phyloP scores from a whole-genome alignment of 2,888 invertebrate genomes.

The Ophonus ardosiacus region DNA sequence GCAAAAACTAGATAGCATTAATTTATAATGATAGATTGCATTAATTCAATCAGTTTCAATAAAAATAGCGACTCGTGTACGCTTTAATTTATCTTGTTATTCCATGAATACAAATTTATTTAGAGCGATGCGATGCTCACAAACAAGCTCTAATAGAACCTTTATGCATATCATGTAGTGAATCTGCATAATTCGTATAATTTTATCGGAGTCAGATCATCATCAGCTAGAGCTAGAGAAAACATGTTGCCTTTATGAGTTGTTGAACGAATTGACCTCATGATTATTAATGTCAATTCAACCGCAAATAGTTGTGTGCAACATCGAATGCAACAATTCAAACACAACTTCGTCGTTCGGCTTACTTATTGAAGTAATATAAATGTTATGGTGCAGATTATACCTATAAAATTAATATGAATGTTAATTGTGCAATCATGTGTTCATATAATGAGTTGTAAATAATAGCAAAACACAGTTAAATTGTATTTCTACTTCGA shows the following conservation, averaged over 20 bases:
- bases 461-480: slow-evolving; percentile 6
- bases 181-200: slow-evolving; percentile 38
- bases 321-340: slow-evolving; percentile 13
- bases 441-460: slow-evolving; percentile 42
- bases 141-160: slow-evolving; percentile 23
- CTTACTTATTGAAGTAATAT: neutral
- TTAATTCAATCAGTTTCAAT: neutral
- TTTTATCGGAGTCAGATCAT: slow-evolving; percentile 26
- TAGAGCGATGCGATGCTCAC: neutral
- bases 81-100: neutral
- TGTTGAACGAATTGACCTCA: slow-evolving; percentile 54
- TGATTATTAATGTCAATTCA: slow-evolving; percentile 58
- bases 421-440: slow-evolving; percentile 33
- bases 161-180: slow-evolving; percentile 25
- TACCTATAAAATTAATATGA: slow-evolving; percentile 43
- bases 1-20: neutral
- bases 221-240: slow-evolving; percentile 7
- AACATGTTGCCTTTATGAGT: slow-evolving; percentile 42
- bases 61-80: neutral
- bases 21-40: neutral
- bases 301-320: slow-evolving; percentile 39
- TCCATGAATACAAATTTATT: slow-evolving; percentile 26
- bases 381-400: slow-evolving; percentile 24
- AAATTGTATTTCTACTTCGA: slow-evolving; percentile 25
- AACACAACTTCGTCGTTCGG: neutral